A percentile compares a stretch with the other conserved stretches of the same genome.
Conservation (phyloP, 1,140 invertebrate species). For the Latrodectus geometricus region DNA sequence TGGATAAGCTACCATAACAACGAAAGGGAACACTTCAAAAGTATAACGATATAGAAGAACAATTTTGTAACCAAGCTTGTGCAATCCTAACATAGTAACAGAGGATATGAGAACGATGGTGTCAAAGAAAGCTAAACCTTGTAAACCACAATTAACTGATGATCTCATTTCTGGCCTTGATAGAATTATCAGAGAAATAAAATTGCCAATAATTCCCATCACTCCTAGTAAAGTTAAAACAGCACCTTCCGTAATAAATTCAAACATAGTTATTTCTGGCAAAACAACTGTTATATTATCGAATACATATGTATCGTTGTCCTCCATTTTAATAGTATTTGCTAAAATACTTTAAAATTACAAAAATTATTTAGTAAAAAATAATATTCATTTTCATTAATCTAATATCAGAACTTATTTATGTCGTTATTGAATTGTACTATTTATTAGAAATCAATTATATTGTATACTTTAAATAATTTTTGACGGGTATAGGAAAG, state of each 20-base stretch:
- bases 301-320: slow-evolving; percentile 19
- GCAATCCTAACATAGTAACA: slow-evolving; percentile 43
- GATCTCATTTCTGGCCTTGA: slow-evolving; percentile 54
- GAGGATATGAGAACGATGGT: slow-evolving; percentile 48
- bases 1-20: slow-evolving; percentile 87
- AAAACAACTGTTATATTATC: slow-evolving; percentile 30
- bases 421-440: background rate
- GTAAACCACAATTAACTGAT: slow-evolving; percentile 54
- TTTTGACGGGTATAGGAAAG: background rate
- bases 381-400: background rate
- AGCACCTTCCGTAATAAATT: slow-evolving; percentile 43
- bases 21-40: slow-evolving; percentile 64
- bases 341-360: background rate
- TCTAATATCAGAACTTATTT: background rate
- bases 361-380: background rate
- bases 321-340: slow-evolving; percentile 1
- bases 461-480: background rate
- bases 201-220: slow-evolving; percentile 45
- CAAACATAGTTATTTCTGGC: slow-evolving; percentile 48
- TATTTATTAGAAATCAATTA: background rate
- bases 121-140: slow-evolving; percentile 58
- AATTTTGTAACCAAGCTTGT: slow-evolving; percentile 46
- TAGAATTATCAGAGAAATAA: slow-evolving; percentile 50
- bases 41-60: slow-evolving; percentile 31
- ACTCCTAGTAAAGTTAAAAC: slow-evolving; percentile 23